A percentile compares a stretch with the other conserved stretches of the same genome.
Conservation (phyloP, 2,113 vertebrate species). For the Dryoscopus gambensis region DNA sequence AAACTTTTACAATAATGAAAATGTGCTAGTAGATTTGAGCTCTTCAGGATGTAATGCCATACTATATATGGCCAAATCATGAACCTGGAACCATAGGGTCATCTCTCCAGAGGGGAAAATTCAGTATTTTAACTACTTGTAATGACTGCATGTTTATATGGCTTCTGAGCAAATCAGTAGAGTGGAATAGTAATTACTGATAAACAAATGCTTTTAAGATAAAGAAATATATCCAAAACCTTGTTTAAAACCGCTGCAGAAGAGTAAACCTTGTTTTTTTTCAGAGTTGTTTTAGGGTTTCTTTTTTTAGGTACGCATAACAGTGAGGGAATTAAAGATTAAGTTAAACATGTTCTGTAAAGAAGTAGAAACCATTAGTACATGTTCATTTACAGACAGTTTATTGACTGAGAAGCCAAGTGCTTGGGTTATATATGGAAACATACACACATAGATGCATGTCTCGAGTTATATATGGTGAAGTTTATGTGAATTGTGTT, state of each 20-base stretch:
- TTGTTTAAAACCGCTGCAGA: not conserved
- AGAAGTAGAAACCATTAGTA: not conserved
- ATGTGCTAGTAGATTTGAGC: not conserved
- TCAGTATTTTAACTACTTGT: not conserved
- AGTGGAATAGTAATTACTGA: not conserved
- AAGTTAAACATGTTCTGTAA: not conserved
- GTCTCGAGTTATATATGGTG: not conserved
- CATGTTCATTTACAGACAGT: not conserved
- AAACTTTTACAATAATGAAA: not conserved
- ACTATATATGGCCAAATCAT: not conserved
- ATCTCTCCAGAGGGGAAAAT: not conserved
- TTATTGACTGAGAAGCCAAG: not conserved
- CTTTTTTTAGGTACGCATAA: not conserved
- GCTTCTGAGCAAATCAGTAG: not conserved
- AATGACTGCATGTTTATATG: not conserved
- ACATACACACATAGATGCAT: rapidly evolving
- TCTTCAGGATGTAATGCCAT: not conserved
- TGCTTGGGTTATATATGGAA: not conserved
- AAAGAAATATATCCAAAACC: not conserved
- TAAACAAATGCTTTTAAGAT: not conserved
- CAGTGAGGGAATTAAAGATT: not conserved
- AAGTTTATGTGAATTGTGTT: not conserved
- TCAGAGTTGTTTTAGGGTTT: not conserved
- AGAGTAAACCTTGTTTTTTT: not conserved
- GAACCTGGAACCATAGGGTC: not conserved